Evolutionary conservation across 2,797 vertebrate species (phyloP).

Genomic region (Melanotaenia pygmaea): DNA sequence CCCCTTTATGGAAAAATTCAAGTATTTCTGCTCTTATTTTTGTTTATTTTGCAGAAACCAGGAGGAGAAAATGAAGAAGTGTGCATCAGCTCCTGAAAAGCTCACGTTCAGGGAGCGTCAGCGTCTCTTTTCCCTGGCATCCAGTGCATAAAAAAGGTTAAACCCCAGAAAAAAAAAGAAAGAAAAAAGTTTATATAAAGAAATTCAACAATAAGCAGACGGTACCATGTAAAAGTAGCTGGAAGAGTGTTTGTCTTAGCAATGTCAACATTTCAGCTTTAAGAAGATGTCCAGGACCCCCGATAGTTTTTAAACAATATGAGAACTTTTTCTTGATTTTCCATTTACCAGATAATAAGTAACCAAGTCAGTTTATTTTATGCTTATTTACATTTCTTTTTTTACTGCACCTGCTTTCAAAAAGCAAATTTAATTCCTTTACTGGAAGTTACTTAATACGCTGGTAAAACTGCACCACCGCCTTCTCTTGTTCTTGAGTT

Average conservation of each 20-base stretch:
- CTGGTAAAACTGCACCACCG: constrained; percentile 90
- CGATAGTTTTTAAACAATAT: not conserved
- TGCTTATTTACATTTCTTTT: not conserved
- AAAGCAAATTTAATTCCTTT: not conserved
- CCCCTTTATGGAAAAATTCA: constrained; percentile 1
- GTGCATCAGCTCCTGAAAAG: constrained; percentile 67
- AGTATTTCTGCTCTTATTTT: constrained; percentile 23
- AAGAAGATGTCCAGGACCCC: not conserved
- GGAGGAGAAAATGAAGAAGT: constrained; percentile 34
- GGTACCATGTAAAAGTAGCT: not conserved
- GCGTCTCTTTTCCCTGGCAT: constrained; percentile 69
- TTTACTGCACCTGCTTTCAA: too few species aligned
- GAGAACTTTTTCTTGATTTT: not conserved
- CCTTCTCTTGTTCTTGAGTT: constrained; percentile 90
- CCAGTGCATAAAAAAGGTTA: constrained; percentile 50
- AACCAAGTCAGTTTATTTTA: constrained; percentile 4
- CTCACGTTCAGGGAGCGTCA: constrained; percentile 79
- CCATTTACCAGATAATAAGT: constrained; percentile 7
- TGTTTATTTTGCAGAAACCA: constrained; percentile 48
- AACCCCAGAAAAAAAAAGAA: not conserved
- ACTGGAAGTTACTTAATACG: constrained; percentile 72
- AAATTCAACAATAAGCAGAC: not conserved
- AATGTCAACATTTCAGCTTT: not conserved
- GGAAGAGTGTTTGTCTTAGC: not conserved
- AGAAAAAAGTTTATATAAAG: not conserved